Base-by-base conservation (phyloP, 2,888 invertebrate genomes). In the Agonopterix arenella region DNA sequence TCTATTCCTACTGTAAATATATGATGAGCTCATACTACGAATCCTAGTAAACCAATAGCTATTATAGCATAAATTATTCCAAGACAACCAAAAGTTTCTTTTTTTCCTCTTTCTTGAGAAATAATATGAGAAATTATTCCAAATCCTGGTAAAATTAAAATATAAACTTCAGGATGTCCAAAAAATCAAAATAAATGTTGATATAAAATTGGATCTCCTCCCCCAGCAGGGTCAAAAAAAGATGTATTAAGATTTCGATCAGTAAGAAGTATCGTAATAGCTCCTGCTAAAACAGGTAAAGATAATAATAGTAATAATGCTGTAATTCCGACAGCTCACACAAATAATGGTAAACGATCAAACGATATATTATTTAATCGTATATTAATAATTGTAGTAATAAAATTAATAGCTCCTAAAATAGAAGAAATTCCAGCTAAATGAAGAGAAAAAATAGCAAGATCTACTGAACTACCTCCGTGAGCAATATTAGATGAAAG, bases 141-240 rank as follows among this genome's bases (percentile, higher is more conserved):
- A 90, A 96, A 95, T 79, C 93, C 95, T 0, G 95, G 95, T 64
- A 95, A 70, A 93, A 95, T 95, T 89, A 95, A 83, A 93, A 95
- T 95, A 84, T 96, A 96, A 56, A 96, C 95, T 92, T 96, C 95
- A 8, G 95, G 95, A 50, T 96, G 95, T 0, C 95, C 95, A 91
- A 96, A 96, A 88, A 96, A 96, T 92, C 95, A 96, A 86, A 96
- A 95, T 90, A 95, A 84, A 77, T 96, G 95, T 91, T 95, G 94
- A 49, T 93, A 95, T 61, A 96, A 62, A 83, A 96, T 92, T 2
- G 95, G 95, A 50, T 96, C 95, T 49, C 95, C 96, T 36, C 95
- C 95, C 54, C 94, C 95, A 0, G 91, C 90, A 0, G 94, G 94
- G 38, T 95, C 94, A 91, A 95, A 96, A 80, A 96, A 96, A 1